Percentiles rank a stretch among this genome's conserved stretches.
Conservation (phyloP, 2,888 invertebrate species). For the Nematopogon swammerdamellus region DNA sequence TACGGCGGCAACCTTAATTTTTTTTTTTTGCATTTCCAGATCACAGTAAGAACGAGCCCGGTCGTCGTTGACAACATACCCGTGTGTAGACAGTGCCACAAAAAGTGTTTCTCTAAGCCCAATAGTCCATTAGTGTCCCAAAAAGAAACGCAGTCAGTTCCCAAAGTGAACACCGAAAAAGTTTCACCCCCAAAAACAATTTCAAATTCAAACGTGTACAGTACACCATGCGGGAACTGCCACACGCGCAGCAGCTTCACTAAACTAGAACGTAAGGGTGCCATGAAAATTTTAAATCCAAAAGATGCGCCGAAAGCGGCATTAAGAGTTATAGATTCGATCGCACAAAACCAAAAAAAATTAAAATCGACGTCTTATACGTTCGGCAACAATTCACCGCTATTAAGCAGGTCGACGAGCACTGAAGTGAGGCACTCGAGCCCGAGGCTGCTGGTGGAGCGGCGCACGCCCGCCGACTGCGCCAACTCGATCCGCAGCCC, state of each 20-base stretch:
- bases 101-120: constrained; percentile 65
- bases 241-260: constrained; percentile 34
- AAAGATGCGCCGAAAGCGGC: constrained; percentile 47
- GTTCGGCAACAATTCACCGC: constrained; percentile 41
- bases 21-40: too few relatives aligned
- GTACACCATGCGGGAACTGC: constrained; percentile 40
- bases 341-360: constrained; percentile 49
- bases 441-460: neutral
- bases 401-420: constrained; percentile 22
- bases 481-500: constrained; percentile 38
- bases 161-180: constrained; percentile 29
- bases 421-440: neutral
- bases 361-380: constrained; percentile 49
- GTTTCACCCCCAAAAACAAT: constrained; percentile 37
- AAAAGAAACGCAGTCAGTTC: constrained; percentile 33
- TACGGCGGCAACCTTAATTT: too few relatives aligned
- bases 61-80: constrained; percentile 69
- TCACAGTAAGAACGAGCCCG: constrained; percentile 74
- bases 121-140: constrained; percentile 49
- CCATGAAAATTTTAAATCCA: constrained; percentile 40
- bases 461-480: constrained; percentile 14
- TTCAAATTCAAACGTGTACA: constrained; percentile 38
- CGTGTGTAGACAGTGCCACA: constrained; percentile 75
- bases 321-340: constrained; percentile 45
- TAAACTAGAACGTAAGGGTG: constrained; percentile 46